These are phyloP conservation scores for Sylvilagus floridanus DNA, from an alignment of 2,797 vertebrate genomes.

Conservation along the genomic window DNA sequence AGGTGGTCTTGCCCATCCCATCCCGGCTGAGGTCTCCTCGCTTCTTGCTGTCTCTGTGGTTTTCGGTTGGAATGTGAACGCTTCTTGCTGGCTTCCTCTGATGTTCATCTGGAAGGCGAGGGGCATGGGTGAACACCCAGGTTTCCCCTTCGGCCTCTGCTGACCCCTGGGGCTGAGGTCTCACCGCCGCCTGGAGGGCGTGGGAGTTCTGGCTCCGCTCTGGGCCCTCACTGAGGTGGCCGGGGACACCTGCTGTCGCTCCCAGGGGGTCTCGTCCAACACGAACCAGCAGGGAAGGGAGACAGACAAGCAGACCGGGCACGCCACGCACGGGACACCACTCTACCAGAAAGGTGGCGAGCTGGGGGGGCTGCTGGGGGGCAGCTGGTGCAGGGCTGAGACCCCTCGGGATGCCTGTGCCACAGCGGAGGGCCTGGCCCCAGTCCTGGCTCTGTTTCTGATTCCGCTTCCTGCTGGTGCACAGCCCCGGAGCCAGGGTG, in stretches of 20 bases:
- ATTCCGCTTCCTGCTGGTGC: too few species aligned
- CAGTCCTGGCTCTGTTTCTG: too few species aligned
- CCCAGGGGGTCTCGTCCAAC: neutral
- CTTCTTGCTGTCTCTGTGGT: neutral
- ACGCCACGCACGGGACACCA: fast-evolving
- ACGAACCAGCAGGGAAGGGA: neutral
- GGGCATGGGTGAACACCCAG: neutral
- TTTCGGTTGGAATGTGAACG: neutral
- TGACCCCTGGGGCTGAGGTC: fast-evolving
- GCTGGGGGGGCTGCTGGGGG: too few species aligned
- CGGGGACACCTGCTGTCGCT: fast-evolving
- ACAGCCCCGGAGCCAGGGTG: too few species aligned
- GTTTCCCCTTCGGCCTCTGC: neutral
- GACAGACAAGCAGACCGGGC: neutral
- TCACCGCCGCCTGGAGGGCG: neutral
- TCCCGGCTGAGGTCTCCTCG: neutral
- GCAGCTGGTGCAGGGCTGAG: too few species aligned
- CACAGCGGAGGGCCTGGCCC: too few species aligned
- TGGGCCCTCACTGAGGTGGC: neutral
- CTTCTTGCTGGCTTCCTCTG: neutral
- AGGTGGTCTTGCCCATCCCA: too few species aligned
- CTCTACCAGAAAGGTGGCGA: too few species aligned
- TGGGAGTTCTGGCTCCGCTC: neutral
- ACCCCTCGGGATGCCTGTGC: too few species aligned
- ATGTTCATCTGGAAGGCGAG: neutral